phyloP scores from a whole-genome alignment of 30 jellyfish, hydroid and myxozoan species.

The Aurelia sp. region DNA sequence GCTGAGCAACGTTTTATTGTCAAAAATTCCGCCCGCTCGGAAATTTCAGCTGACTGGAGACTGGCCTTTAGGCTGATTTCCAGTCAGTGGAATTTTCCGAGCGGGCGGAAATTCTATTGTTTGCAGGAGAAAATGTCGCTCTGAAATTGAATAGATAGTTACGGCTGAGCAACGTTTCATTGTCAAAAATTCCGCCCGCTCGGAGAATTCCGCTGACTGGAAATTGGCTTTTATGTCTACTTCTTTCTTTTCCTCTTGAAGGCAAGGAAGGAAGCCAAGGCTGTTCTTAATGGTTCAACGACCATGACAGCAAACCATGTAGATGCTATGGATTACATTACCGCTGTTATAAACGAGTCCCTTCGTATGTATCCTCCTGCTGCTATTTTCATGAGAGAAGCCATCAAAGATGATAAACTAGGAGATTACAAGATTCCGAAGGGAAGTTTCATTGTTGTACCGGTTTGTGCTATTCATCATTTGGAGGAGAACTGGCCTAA shows the following conservation, averaged over 20 bases:
- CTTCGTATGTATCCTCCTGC: constrained; percentile 69
- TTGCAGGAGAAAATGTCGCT: too few species aligned
- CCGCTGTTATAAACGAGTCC: constrained; percentile 70
- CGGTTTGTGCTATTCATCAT: constrained; percentile 43
- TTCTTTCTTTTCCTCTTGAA: not conserved
- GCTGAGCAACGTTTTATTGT: too few species aligned
- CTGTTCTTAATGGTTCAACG: constrained; percentile 21
- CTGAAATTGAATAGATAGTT: too few species aligned
- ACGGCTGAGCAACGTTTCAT: too few species aligned
- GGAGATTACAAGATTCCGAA: constrained; percentile 68
- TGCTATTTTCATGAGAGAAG: constrained; percentile 34
- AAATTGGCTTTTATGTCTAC: too few species aligned
- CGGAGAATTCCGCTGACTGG: too few species aligned
- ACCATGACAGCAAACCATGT: not conserved
- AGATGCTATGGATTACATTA: constrained; percentile 37
- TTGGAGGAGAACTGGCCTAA: constrained; percentile 59
- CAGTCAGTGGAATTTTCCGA: too few species aligned
- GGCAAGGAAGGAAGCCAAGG: constrained; percentile 53
- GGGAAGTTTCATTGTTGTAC: constrained; percentile 41
- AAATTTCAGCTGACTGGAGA: too few species aligned
- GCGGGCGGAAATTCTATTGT: too few species aligned
- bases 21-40: too few species aligned
- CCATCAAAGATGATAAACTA: constrained; percentile 44
- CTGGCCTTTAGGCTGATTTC: too few species aligned
- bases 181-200: too few species aligned